phyloP scores from a whole-genome alignment of 37 sponge, comb jelly and placozoan species.

The Ephydatia muelleri region DNA sequence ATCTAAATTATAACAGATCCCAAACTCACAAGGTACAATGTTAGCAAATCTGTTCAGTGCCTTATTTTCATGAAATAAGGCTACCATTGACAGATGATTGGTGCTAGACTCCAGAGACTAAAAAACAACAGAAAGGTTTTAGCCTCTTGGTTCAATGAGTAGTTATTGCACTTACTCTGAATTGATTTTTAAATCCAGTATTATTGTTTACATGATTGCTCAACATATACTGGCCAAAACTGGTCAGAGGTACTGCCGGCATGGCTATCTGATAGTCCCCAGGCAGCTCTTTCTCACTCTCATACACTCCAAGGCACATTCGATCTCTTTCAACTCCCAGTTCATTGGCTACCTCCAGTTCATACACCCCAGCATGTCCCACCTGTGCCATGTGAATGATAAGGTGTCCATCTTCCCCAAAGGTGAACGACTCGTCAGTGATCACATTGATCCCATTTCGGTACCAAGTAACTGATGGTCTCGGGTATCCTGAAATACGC shows the following conservation, averaged over 20 bases:
- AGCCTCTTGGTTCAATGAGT: background rate
- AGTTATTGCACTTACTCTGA: slow-evolving; percentile 12
- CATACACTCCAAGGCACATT: background rate
- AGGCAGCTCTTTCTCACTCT: background rate
- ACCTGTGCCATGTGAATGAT: slow-evolving; percentile 26
- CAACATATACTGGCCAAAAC: slow-evolving; percentile 43
- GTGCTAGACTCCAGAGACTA: background rate
- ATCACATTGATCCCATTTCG: slow-evolving; percentile 4
- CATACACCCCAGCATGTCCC: slow-evolving; percentile 41
- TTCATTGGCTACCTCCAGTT: slow-evolving; percentile 33
- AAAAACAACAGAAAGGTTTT: background rate
- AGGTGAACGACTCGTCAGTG: slow-evolving; percentile 33
- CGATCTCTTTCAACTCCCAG: background rate
- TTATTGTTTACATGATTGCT: slow-evolving; percentile 36
- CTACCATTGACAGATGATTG: slow-evolving; percentile 4
- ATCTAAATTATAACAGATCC: background rate
- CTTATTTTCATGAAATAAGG: slow-evolving; percentile 14
- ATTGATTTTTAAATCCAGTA: slow-evolving; percentile 30
- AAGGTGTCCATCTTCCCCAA: slow-evolving; percentile 30
- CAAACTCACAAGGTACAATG: slow-evolving; percentile 46
- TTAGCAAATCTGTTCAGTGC: slow-evolving; percentile 41
- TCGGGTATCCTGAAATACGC: slow-evolving; percentile 14
- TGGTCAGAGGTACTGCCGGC: slow-evolving; percentile 20
- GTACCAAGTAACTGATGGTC: slow-evolving; percentile 29
- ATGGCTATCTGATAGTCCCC: background rate